Evolutionary conservation across 1,140 invertebrate genomes (phyloP).

Genomic region (Hylaeus volcanicus): DNA sequence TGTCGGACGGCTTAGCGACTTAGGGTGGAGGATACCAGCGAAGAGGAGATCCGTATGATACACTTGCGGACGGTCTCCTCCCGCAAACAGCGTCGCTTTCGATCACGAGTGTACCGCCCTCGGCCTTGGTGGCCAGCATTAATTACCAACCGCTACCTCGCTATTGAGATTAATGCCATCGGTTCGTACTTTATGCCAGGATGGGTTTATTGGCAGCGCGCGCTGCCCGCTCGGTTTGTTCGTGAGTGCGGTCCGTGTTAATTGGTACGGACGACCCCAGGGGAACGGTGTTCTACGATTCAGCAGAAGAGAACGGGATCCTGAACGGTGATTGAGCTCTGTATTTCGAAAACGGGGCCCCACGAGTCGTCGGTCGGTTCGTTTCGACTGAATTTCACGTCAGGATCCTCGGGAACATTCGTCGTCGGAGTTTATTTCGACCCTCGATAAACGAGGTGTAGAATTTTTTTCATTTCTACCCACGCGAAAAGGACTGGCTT

Average conservation of each 20-base stretch:
- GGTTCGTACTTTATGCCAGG: constrained; percentile 59
- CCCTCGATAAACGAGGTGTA: too few species aligned
- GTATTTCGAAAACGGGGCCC: neutral
- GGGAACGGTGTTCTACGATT: constrained; percentile 20
- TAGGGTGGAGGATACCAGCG: too few species aligned
- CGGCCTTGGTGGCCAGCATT: constrained; percentile 57
- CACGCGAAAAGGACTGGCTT: too few species aligned
- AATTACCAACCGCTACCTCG: constrained; percentile 57
- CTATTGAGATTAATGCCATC: constrained; percentile 67
- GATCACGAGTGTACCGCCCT: constrained; percentile 38
- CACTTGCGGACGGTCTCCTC: neutral
- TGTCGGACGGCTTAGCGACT: too few species aligned
- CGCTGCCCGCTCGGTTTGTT: constrained; percentile 39
- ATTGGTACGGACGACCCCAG: constrained; percentile 62
- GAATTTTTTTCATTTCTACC: too few species aligned
- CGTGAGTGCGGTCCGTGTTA: constrained; percentile 53
- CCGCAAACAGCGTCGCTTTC: constrained; percentile 18
- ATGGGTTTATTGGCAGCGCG: constrained; percentile 57
- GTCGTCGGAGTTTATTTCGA: neutral
- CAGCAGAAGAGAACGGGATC: constrained; percentile 3
- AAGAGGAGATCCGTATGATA: too few species aligned
- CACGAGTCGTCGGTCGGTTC: too few species aligned
- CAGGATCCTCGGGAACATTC: too few species aligned
- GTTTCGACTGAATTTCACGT: too few species aligned
- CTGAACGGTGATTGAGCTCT: constrained; percentile 16